Evolutionary conservation across 2,888 invertebrate genomes (phyloP), one percentile per base, ranked within the genome.

Genomic region (Scaptomyza tumidula): DNA sequence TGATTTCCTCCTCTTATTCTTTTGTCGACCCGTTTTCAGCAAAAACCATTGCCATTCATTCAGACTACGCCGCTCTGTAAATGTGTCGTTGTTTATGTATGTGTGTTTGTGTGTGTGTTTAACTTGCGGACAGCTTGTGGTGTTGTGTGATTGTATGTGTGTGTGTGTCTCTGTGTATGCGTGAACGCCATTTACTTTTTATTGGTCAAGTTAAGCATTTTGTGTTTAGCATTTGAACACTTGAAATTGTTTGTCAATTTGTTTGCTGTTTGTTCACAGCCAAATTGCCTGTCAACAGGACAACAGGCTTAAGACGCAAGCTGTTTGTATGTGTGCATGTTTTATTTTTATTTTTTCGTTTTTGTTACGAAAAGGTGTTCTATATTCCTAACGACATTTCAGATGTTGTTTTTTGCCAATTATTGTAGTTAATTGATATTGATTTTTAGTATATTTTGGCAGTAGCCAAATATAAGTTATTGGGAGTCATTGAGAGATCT

Each of bases 221-320:
- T 66, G 67, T 74, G 71, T 63, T 73, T 78, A 80, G 67, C 64
- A 74, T 76, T 71, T 78, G 75, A 62, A 77, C 78, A 78, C 79
- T 79, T 69, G 74, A 79, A 79, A 79, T 79, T 79, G 79, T 75
- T 77, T 74, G 74, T 75, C 79, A 67, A 79, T 79, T 79, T 77
- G 78, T 76, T 76, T 69, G 71, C 71, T 68, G 76, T 79, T 79
- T 79, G 78, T 74, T 77, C 67, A 62, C 77, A 67, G 60, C 39
- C 76, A 75, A 66, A 54, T 69, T 59, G 63, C 64, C 56, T 65
- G 60, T 59, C 68, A 72, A 56, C 53, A 71, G 60, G 46, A 66
- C 62, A 72, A 73, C 72, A 63, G 56, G 55, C 68, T 52, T 46
- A 67, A 71, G 67, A 71, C 71, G 49, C 60, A 56, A 57, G 19